These are phyloP conservation scores for Neopelma chrysocephalum DNA, from an alignment of 2,797 vertebrate genomes.

Conservation along the genomic window DNA sequence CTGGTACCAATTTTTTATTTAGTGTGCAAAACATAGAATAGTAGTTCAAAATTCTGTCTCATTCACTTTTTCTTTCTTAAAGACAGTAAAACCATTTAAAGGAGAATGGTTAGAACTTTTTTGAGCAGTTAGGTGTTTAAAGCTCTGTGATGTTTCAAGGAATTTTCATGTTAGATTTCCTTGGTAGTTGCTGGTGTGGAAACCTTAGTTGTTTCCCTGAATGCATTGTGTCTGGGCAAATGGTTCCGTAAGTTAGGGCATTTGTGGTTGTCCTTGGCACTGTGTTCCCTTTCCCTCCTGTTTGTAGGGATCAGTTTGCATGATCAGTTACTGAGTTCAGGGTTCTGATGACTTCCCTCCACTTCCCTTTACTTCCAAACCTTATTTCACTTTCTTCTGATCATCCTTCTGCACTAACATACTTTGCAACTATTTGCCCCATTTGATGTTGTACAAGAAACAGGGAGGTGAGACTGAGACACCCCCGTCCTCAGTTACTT, in stretches of 20 bases:
- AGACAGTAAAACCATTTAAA: neutral
- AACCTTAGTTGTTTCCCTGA: neutral
- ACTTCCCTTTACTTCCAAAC: neutral
- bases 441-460: neutral
- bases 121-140: neutral
- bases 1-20: neutral
- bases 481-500: neutral
- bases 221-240: neutral
- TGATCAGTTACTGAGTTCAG: neutral
- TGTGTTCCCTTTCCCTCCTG: neutral
- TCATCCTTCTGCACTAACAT: neutral
- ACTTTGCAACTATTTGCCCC: neutral
- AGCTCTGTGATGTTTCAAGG: neutral
- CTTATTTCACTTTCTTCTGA: neutral
- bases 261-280: neutral
- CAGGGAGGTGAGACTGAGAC: neutral
- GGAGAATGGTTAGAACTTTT: neutral
- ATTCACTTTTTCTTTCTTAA: neutral
- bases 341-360: neutral
- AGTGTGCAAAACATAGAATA: neutral
- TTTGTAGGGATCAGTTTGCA: neutral
- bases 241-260: accelerated
- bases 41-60: neutral
- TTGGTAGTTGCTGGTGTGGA: neutral
- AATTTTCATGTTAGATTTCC: neutral